phyloP scores from a whole-genome alignment of 2,888 invertebrate genomes.

The Drosophila colorata region DNA sequence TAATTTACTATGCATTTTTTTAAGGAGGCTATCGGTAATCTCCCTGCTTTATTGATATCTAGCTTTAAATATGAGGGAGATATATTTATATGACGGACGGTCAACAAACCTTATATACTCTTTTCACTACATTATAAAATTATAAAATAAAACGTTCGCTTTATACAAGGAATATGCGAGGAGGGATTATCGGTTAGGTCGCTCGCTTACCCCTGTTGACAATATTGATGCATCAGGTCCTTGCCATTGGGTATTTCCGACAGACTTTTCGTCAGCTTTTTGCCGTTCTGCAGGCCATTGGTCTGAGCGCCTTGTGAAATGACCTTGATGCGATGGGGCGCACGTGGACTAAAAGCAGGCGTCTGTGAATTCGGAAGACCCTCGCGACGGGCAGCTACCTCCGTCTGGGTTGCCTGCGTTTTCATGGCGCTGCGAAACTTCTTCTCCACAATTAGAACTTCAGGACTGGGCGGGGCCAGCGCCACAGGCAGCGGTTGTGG shows the following conservation, averaged over 20 bases:
- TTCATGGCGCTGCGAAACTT: slow-evolving; percentile 94
- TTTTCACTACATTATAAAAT: too few relatives aligned
- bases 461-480: slow-evolving; percentile 79
- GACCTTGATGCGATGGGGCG: slow-evolving; percentile 92
- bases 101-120: too few relatives aligned
- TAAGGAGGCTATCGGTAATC: too few relatives aligned
- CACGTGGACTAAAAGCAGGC: slow-evolving; percentile 91
- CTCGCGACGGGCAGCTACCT: slow-evolving; percentile 88
- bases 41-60: too few relatives aligned
- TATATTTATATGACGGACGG: too few relatives aligned
- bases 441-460: slow-evolving; percentile 88
- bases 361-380: slow-evolving; percentile 89
- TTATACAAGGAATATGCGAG: too few relatives aligned
- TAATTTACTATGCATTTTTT: too few relatives aligned
- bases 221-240: slow-evolving; percentile 51
- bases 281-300: slow-evolving; percentile 91
- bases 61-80: too few relatives aligned
- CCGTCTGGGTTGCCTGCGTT: slow-evolving; percentile 96
- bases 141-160: too few relatives aligned
- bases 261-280: slow-evolving; percentile 93
- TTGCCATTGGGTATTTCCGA: slow-evolving; percentile 90
- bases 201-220: slow-evolving; percentile 50
- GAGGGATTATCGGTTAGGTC: too few relatives aligned
- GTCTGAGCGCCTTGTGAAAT: slow-evolving; percentile 96
- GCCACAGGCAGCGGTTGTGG: slow-evolving; percentile 68